phyloP scores from a whole-genome alignment of 2,113 vertebrate genomes.

The Psilopsiagon aymara region DNA sequence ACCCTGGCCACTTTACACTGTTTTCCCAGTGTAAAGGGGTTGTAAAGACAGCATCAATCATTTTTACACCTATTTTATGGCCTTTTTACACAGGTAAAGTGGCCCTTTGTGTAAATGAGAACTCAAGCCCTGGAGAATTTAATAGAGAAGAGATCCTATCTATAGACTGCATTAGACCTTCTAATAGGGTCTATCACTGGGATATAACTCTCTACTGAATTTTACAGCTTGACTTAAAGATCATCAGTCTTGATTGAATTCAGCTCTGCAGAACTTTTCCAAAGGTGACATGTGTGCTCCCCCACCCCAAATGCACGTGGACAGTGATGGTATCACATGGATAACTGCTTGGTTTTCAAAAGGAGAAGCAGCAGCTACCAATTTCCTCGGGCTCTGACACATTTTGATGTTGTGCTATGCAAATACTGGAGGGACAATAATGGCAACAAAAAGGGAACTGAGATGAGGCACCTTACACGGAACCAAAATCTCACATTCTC shows the following conservation, averaged over 20 bases:
- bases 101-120: slow-evolving; percentile 55
- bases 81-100: slow-evolving; percentile 46
- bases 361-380: neutral
- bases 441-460: slow-evolving; percentile 62
- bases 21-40: slow-evolving; percentile 35
- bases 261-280: slow-evolving; percentile 7
- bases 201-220: neutral
- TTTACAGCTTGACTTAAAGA: slow-evolving; percentile 26
- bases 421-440: slow-evolving; percentile 53
- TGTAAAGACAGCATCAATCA: slow-evolving; percentile 49
- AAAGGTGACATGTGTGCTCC: neutral
- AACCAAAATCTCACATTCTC: slow-evolving; percentile 55
- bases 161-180: neutral
- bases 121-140: slow-evolving; percentile 45
- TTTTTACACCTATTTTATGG: slow-evolving; percentile 54
- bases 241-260: slow-evolving; percentile 26
- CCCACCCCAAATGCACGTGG: neutral
- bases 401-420: slow-evolving; percentile 57
- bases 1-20: slow-evolving; percentile 42
- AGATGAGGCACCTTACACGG: slow-evolving; percentile 19
- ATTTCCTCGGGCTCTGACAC: slow-evolving; percentile 41
- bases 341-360: neutral
- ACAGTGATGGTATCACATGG: neutral
- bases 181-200: slow-evolving; percentile 22
- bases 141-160: slow-evolving; percentile 55